Percentiles rank a stretch among this genome's conserved stretches.
phyloP scores from a whole-genome alignment of 64 coral and sea anemone genomes.

The Dendronephthya gigantea region DNA sequence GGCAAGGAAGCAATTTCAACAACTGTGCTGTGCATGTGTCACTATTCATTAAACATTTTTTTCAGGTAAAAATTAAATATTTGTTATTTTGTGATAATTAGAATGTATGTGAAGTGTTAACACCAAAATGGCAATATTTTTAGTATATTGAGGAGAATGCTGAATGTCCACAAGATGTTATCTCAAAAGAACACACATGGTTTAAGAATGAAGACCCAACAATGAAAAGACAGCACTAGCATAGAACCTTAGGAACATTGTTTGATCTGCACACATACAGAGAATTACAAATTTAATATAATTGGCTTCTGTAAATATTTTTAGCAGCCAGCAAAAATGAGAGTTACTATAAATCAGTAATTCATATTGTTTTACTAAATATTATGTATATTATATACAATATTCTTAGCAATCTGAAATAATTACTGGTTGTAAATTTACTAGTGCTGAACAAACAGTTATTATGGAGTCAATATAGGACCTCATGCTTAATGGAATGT shows the following conservation, averaged over 20 bases:
- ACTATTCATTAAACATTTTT: constrained; percentile 11
- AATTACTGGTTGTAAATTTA: constrained; percentile 5
- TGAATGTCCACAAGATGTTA: background rate
- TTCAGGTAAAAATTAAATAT: background rate
- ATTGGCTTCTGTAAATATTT: background rate
- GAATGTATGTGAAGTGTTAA: background rate
- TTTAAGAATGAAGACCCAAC: background rate
- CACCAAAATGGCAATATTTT: background rate
- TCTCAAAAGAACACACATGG: background rate
- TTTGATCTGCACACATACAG: background rate
- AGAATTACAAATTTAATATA: background rate
- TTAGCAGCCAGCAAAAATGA: background rate
- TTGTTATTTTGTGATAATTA: background rate
- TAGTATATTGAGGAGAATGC: background rate
- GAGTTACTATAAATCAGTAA: background rate
- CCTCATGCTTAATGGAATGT: background rate
- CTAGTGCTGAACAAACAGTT: constrained; percentile 1
- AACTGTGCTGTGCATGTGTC: constrained; percentile 12
- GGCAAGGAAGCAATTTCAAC: background rate
- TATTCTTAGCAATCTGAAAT: background rate
- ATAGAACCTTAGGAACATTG: background rate
- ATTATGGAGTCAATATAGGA: constrained; percentile 17
- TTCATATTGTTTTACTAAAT: background rate
- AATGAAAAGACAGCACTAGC: background rate
- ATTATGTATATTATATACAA: background rate